Evolutionary conservation across 2,888 invertebrate species (phyloP).

Genomic region (Oscheius onirici): DNA sequence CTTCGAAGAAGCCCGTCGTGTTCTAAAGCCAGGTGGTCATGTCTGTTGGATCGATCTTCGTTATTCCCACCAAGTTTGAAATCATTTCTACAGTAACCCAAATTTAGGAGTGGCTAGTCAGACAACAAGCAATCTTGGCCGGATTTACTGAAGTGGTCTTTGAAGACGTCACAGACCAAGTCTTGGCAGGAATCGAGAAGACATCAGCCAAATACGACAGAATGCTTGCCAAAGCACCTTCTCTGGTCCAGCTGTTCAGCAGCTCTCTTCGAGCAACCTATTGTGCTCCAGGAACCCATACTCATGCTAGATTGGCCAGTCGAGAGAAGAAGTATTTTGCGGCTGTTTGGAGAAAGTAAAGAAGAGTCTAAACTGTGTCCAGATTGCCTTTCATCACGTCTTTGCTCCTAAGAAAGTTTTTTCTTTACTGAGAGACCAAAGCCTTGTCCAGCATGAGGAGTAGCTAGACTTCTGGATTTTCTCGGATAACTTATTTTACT

Average conservation of each 20-base stretch:
- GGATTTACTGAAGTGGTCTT: conserved; percentile 43
- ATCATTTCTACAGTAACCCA: background rate
- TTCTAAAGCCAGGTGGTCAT: conserved; percentile 50
- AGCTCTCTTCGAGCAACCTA: conserved; percentile 56
- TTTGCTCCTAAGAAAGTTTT: too few species aligned
- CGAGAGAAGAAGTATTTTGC: conserved; percentile 42
- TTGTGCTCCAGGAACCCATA: conserved; percentile 64
- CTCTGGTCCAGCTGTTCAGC: conserved; percentile 52
- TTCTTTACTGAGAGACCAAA: too few species aligned
- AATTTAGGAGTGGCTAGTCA: conserved; percentile 31
- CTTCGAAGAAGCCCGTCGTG: conserved; percentile 53
- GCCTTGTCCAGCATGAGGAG: too few species aligned
- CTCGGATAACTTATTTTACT: too few species aligned
- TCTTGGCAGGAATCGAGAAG: conserved; percentile 51
- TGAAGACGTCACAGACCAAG: conserved; percentile 50
- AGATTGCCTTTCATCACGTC: too few species aligned
- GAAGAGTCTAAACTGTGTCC: too few species aligned
- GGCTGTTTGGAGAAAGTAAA: conserved; percentile 44
- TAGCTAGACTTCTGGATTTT: too few species aligned
- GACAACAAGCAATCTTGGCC: conserved; percentile 31
- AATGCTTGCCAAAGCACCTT: conserved; percentile 56
- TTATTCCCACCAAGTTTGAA: conserved; percentile 43
- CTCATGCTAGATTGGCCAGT: conserved; percentile 42
- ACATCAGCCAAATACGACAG: conserved; percentile 55
- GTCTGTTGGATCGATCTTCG: conserved; percentile 64